Conservation (phyloP, 2,797 vertebrate genomes). For the Peromyscus nudipes region DNA sequence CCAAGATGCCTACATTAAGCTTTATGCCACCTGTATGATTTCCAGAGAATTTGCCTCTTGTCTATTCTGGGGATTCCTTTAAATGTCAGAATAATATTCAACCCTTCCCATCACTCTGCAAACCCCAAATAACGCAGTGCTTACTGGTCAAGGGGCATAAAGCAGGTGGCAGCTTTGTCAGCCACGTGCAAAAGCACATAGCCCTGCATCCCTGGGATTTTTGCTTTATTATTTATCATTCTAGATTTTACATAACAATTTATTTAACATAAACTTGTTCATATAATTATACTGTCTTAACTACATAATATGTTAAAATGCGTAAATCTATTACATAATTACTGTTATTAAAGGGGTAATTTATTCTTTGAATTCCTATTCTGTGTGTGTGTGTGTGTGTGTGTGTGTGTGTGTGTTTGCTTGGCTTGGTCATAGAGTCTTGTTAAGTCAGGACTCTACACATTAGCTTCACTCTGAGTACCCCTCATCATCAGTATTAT, state of each 20-base stretch:
- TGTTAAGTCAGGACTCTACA: background rate
- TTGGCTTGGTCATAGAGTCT: background rate
- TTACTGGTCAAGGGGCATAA: no score
- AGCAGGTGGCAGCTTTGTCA: background rate
- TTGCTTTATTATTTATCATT: background rate
- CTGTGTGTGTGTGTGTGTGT: background rate
- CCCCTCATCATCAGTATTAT: background rate
- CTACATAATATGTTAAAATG: background rate
- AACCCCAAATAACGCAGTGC: background rate
- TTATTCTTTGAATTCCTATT: background rate
- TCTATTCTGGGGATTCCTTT: constrained; percentile 21
- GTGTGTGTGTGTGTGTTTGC: background rate
- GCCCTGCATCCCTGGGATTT: background rate
- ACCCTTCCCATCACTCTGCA: background rate
- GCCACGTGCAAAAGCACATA: fast-evolving
- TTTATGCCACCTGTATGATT: background rate
- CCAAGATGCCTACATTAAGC: background rate
- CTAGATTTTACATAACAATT: background rate
- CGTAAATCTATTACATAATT: background rate
- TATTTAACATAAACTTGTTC: background rate
- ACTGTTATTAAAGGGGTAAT: constrained; percentile 18
- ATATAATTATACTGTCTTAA: background rate
- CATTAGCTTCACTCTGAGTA: background rate
- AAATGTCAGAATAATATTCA: background rate
- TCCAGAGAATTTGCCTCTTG: background rate